A percentile compares a stretch with the other conserved stretches of the same genome.
Evolutionary conservation across 1,140 invertebrate genomes (phyloP).

Genomic region (Magallana ariakensis): DNA sequence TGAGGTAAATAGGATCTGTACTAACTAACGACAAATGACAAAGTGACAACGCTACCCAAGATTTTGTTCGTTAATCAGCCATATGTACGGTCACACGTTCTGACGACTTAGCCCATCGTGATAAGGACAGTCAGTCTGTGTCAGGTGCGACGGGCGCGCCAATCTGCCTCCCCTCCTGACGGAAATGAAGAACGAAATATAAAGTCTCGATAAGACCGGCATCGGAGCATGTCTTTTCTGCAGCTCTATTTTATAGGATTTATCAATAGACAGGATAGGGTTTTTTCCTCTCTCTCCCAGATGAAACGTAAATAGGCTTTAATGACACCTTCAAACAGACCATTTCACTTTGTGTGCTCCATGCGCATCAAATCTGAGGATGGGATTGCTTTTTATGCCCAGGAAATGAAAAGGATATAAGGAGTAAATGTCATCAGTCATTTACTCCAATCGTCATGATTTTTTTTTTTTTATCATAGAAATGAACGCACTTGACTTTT

Average conservation of each 20-base stretch:
- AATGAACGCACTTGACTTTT: too few relatives aligned
- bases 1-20: neutral
- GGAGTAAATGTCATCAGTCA: conserved; percentile 20
- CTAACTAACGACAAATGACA: neutral
- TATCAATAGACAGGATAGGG: conserved; percentile 3
- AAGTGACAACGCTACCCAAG: neutral
- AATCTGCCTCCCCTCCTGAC: neutral
- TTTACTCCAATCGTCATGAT: neutral
- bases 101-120: neutral
- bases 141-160: conserved; percentile 3
- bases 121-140: neutral
- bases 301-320: conserved; percentile 31
- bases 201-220: conserved; percentile 13
- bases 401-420: neutral
- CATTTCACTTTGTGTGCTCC: conserved; percentile 11
- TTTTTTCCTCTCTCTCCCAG: neutral
- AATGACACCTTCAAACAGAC: conserved; percentile 33
- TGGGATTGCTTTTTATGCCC: conserved; percentile 6
- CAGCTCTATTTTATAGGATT: conserved; percentile 18
- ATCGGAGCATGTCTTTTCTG: conserved; percentile 21
- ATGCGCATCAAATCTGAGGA: conserved; percentile 26
- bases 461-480: too few relatives aligned
- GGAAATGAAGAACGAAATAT: conserved; percentile 34
- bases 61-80: conserved; percentile 11
- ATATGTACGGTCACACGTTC: neutral